Evolutionary conservation across 2,113 vertebrate species (phyloP).

Genomic region (Mormyrus lacerda): DNA sequence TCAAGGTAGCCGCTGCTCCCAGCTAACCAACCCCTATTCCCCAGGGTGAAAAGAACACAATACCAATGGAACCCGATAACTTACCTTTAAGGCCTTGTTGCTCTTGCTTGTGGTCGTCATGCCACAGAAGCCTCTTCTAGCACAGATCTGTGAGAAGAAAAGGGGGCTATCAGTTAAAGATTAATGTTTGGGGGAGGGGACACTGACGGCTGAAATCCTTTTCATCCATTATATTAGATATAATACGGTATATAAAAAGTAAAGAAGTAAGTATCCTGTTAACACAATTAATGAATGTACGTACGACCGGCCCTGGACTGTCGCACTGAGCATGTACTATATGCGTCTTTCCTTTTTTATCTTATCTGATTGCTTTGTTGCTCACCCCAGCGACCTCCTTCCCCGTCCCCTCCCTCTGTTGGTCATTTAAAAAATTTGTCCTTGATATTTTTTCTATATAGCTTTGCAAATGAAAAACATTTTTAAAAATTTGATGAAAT

Average conservation of each 20-base stretch:
- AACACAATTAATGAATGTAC: not conserved
- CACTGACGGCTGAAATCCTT: not conserved
- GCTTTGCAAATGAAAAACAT: not conserved
- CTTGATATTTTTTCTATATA: not conserved
- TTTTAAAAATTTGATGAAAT: not conserved
- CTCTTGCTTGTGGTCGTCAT: conserved; percentile 74
- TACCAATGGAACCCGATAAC: not conserved
- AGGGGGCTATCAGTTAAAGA: conserved; percentile 8
- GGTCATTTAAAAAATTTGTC: not conserved
- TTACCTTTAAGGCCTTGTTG: conserved; percentile 74
- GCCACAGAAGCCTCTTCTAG: conserved; percentile 61
- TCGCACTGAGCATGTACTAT: not conserved
- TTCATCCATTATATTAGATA: not conserved
- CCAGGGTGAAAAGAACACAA: not conserved
- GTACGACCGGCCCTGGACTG: not conserved
- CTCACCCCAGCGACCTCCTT: not conserved
- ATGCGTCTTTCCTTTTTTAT: not conserved
- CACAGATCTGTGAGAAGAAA: conserved; percentile 52
- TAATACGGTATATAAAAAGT: not conserved
- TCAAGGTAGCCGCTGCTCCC: not conserved
- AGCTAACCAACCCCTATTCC: not conserved
- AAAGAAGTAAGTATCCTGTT: not conserved
- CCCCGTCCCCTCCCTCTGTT: not conserved
- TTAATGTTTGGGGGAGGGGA: not conserved
- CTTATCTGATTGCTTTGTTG: not conserved